Evolutionary conservation across 1,140 invertebrate genomes (phyloP).

Genomic region (Drosophila pallidifrons): DNA sequence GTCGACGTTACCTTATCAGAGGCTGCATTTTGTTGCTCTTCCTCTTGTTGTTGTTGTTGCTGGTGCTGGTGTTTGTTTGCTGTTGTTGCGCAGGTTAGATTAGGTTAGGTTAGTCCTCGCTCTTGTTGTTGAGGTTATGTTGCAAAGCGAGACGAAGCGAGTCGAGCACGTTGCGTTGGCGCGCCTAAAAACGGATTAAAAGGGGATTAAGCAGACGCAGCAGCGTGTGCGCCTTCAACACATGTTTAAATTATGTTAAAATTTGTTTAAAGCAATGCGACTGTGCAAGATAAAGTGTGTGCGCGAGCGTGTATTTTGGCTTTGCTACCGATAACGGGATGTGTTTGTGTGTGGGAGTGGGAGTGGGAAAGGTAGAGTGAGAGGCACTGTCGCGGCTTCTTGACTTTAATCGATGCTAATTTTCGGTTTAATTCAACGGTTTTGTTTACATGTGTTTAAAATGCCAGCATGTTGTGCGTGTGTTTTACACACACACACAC

Average conservation of each 20-base stretch:
- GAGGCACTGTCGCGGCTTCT: slow-evolving; percentile 48
- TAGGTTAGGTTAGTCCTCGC: slow-evolving; percentile 50
- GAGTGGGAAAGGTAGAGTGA: too few relatives aligned
- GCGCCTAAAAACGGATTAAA: slow-evolving; percentile 76
- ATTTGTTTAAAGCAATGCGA: slow-evolving; percentile 68
- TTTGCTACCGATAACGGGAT: slow-evolving; percentile 62
- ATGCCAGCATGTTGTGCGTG: slow-evolving; percentile 50
- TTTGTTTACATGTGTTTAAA: slow-evolving; percentile 80
- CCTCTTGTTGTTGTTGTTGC: slow-evolving; percentile 24
- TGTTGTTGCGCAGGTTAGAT: slow-evolving; percentile 57
- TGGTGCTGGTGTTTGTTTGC: slow-evolving; percentile 30
- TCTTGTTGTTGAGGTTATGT: slow-evolving; percentile 65
- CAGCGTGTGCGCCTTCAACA: slow-evolving; percentile 72
- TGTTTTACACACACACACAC: not conserved
- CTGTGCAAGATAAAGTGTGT: slow-evolving; percentile 32
- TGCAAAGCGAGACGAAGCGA: slow-evolving; percentile 1
- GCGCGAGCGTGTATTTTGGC: slow-evolving; percentile 38
- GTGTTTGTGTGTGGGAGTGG: too few relatives aligned
- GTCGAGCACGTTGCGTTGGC: slow-evolving; percentile 57
- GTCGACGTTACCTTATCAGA: slow-evolving; percentile 33
- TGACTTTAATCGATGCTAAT: slow-evolving; percentile 83
- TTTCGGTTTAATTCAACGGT: slow-evolving; percentile 82
- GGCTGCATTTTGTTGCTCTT: slow-evolving; percentile 43
- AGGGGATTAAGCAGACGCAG: slow-evolving; percentile 73
- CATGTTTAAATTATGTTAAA: slow-evolving; percentile 82